Evolutionary conservation across 2,797 vertebrate genomes (phyloP).

Genomic region (Lagocephalus sceleratus): DNA sequence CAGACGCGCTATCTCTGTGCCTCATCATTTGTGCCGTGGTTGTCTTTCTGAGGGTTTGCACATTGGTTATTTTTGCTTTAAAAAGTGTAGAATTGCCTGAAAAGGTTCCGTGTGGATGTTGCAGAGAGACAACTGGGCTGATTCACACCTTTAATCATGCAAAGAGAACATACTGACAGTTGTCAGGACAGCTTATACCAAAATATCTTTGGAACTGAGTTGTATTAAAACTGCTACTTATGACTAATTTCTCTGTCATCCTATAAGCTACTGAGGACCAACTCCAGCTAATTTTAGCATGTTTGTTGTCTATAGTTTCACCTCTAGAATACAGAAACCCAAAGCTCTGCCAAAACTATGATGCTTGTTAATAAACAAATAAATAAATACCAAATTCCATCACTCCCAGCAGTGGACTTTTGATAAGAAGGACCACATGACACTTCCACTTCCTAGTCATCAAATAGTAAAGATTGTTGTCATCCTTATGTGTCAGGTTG

Average conservation of each 20-base stretch:
- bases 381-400: too few relatives aligned
- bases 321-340: neutral
- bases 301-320: neutral
- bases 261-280: neutral
- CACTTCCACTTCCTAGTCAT: too few relatives aligned
- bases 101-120: neutral
- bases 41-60: constrained; percentile 26
- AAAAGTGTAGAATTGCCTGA: too few relatives aligned
- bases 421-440: too few relatives aligned
- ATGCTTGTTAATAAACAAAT: neutral
- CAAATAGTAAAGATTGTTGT: too few relatives aligned
- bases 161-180: neutral
- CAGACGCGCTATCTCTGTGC: constrained; percentile 23
- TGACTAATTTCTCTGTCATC: neutral
- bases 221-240: neutral
- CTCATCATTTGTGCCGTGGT: constrained; percentile 31
- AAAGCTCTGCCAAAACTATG: neutral
- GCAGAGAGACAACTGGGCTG: neutral
- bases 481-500: too few relatives aligned
- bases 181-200: neutral
- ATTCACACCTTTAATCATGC: neutral
- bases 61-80: constrained; percentile 17
- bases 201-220: neutral
- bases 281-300: neutral
- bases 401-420: too few relatives aligned